A percentile compares a stretch with the other conserved stretches of the same genome.
Evolutionary conservation across 2,113 vertebrate species (phyloP).

Genomic region (Indicator indicator): DNA sequence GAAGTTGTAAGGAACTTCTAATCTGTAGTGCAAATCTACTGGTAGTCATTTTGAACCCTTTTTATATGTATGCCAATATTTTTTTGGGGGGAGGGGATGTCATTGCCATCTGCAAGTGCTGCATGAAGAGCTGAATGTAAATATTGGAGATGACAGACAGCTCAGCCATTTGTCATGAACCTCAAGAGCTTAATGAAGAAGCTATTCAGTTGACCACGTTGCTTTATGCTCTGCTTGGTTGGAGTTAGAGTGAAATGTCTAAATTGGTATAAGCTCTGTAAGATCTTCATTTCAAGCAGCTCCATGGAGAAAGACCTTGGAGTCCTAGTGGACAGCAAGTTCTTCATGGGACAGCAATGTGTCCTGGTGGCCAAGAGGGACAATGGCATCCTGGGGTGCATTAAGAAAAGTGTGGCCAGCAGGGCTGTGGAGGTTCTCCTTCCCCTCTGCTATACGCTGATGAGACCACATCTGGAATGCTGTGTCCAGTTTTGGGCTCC

Average conservation of each 20-base stretch:
- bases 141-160: background rate
- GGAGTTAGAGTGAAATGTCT: background rate
- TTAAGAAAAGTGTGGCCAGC: no score
- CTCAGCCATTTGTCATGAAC: background rate
- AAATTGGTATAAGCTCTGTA: background rate
- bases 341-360: no score
- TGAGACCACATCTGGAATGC: no score
- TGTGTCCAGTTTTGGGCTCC: no score
- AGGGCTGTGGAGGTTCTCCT: no score
- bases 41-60: background rate
- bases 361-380: no score
- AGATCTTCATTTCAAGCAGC: background rate
- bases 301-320: no score
- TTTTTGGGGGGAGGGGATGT: background rate
- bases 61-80: background rate
- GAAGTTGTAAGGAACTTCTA: background rate
- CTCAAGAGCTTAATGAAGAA: background rate
- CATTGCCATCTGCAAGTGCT: background rate
- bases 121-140: background rate
- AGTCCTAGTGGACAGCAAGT: no score
- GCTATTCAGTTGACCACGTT: background rate
- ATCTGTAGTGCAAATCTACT: background rate
- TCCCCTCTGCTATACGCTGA: no score
- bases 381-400: no score
- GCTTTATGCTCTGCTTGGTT: background rate